Evolutionary conservation across 2,113 vertebrate genomes (phyloP), one percentile per base, ranked within the genome.

Genomic region (Xenopus borealis): DNA sequence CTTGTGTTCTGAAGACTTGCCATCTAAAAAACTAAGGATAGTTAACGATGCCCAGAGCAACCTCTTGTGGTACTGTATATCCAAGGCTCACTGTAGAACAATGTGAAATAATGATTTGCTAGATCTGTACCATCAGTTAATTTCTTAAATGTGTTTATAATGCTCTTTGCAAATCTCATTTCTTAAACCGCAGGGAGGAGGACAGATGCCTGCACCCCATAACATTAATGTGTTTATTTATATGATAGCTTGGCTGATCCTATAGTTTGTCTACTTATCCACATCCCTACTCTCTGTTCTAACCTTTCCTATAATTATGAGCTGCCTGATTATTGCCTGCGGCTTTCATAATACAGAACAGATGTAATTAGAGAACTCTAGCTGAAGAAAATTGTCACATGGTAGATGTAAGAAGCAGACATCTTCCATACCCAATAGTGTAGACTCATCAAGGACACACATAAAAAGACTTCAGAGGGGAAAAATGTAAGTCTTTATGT

Each of bases 211-310:
- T 68, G 44, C 57, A 69, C 72, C 65, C 44, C 16, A 61, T 75
- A 75, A 69, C 68, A 62, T 69, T 62, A 69, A 66, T 12, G 61
- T 68, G 66, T 75, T 69, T 75, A 69, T 75, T 75, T 69, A 46
- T 75, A 40, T 27, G 55, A 68, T 23, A 65, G 72, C 44, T 62
- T 68, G 45, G 72, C 57, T 75, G 20, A 50, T 67, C 63, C 58
- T 33, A 73, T 73, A 63, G 33, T 53, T 58, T 27, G 72, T 73
- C 63, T 64, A 57, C 66, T 73, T 45, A 66, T 66, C 40, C 66
- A 66, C 13, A 55, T 59, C 59, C 63, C 72, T 58, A 33, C 62
- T 65, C 40, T 62, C 58, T 20, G 12, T 18, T 62, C 59, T 18
- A 62, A 30, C 59, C 72, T n/a, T 58, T 73, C 62, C 63, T 73